Base-by-base conservation (phyloP, 2,113 vertebrate genomes). In the Crypturellus undulatus region DNA sequence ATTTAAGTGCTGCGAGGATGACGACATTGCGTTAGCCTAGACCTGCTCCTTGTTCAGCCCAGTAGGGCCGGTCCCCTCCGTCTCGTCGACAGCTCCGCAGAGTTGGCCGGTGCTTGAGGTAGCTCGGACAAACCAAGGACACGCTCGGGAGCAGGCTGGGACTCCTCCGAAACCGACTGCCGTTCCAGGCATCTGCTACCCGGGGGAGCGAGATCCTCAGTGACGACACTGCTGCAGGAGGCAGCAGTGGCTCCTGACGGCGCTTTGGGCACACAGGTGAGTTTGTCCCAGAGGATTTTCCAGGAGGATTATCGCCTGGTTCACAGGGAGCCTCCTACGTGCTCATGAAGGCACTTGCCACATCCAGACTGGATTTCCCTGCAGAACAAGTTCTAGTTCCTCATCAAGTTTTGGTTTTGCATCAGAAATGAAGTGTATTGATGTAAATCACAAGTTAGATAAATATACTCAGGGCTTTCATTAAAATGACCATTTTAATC, bases 21-120 rank as follows among this genome's bases (percentile, higher is more conserved):
- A 87, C 65, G 40, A 36, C 16, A 38, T 62, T 82, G 34, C 36
- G 21, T 69, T 77, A 91, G 75, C 69, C 63, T 82, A 62, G 67
- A 51, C 69, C 47, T 79, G 42, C 28, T 91, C 72, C 92, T 63
- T 86, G 38, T 84, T 90, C 89, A 79, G 19, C 25, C 72, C 49
- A 34, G 85, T 73, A 93, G 81, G 63, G 40, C 52, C 49, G 69
- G 64, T 88, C 59, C 68, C 62, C 65, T 92, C 80, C 77, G 52
- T 89, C 89, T 65, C 17, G 24, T 73, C 89, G 89, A 68, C 89
- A 51, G 79, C 28, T 94, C 40, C 54, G 45, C 15, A 58, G 43
- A 2, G 1, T 38, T 72, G 89, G 47, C 0, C 87, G 75, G 63
- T 70, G n/a, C 15, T 16, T 69, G 70, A 84, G 92, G 19, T 15